These are phyloP conservation scores for Camponotus pennsylvanicus DNA, from an alignment of 1,140 invertebrate species.

Conservation along the genomic window DNA sequence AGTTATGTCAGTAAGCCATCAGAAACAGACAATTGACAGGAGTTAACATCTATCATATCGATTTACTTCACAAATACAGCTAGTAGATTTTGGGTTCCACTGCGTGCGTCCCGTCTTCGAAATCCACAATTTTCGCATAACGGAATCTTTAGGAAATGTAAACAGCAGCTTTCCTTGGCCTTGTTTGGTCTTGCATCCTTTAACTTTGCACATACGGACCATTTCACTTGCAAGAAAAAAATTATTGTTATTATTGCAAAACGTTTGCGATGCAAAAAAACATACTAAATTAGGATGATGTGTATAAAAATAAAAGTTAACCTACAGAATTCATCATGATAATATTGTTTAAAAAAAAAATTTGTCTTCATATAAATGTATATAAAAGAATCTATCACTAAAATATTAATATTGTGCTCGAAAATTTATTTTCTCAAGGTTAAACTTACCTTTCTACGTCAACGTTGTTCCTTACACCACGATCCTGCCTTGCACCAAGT, in stretches of 20 bases:
- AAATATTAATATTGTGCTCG: no score
- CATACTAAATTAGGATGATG: no score
- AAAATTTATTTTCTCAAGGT: no score
- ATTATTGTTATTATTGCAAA: background rate
- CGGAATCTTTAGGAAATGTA: background rate
- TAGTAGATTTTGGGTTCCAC: background rate
- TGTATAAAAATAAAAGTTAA: no score
- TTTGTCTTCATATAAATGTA: no score
- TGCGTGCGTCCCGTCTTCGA: background rate
- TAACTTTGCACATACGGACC: background rate
- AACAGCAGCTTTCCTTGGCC: background rate
- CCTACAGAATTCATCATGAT: no score
- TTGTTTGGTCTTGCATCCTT: background rate
- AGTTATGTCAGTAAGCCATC: background rate
- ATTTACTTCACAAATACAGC: slow-evolving; percentile 8
- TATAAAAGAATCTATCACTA: no score
- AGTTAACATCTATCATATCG: background rate
- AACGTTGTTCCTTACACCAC: no score
- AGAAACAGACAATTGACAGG: background rate
- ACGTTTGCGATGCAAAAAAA: no score
- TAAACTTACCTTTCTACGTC: no score
- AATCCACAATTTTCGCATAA: background rate
- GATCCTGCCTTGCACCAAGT: no score
- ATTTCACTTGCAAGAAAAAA: background rate
- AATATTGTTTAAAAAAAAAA: no score